Conservation (phyloP, 2,113 vertebrate genomes). For the Microcebus tavaratra region DNA sequence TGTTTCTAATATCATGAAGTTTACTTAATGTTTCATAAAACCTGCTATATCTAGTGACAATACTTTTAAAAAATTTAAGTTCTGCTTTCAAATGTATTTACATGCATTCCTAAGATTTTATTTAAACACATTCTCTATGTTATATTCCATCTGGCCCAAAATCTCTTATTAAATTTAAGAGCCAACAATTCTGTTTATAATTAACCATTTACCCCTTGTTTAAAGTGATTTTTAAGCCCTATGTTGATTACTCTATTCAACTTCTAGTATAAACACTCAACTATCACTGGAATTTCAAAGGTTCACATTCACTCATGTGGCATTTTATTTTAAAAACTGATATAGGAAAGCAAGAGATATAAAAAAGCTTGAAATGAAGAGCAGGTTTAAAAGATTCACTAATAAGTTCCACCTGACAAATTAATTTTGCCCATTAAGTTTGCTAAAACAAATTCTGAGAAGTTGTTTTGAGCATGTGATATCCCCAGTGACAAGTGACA, state of each 20-base stretch:
- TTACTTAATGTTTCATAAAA: slow-evolving; percentile 59
- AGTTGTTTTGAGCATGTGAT: slow-evolving; percentile 60
- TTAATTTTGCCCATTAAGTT: slow-evolving; percentile 33
- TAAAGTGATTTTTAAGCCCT: slow-evolving; percentile 62
- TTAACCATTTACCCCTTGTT: slow-evolving; percentile 44
- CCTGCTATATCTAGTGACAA: slow-evolving; percentile 10
- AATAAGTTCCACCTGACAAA: slow-evolving; percentile 10
- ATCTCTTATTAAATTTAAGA: slow-evolving; percentile 48
- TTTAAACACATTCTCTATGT: neutral
- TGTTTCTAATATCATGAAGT: slow-evolving; percentile 38
- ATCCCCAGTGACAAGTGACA: slow-evolving; percentile 55
- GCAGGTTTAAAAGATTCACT: slow-evolving; percentile 43
- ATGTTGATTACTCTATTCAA: slow-evolving; percentile 29
- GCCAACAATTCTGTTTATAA: slow-evolving; percentile 18
- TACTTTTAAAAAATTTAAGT: slow-evolving; percentile 9
- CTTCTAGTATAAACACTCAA: slow-evolving; percentile 35
- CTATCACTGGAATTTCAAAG: slow-evolving; percentile 71
- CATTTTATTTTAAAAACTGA: slow-evolving; percentile 73
- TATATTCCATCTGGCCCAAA: neutral
- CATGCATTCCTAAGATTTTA: slow-evolving; percentile 47
- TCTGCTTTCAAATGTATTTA: slow-evolving; percentile 51
- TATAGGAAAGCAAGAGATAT: slow-evolving; percentile 27
- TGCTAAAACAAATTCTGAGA: slow-evolving; percentile 74
- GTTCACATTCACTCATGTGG: slow-evolving; percentile 41
- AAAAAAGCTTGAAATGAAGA: slow-evolving; percentile 65